These are phyloP conservation scores for Noctua fimbriata DNA, from an alignment of 2,888 invertebrate genomes.

Conservation along the genomic window DNA sequence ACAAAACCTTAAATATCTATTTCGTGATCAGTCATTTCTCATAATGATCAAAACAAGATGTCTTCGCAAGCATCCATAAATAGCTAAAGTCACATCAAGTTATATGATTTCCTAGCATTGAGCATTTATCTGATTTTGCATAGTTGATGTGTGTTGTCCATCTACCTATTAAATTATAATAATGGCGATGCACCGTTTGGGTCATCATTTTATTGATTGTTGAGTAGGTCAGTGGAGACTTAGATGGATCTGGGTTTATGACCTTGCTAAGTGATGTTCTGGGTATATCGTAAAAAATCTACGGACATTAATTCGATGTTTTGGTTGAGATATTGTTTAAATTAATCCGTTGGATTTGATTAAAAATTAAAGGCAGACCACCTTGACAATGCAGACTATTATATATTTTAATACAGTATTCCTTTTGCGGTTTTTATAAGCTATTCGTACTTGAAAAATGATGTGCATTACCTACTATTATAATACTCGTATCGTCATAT, in stretches of 20 bases:
- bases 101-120: conserved; percentile 12
- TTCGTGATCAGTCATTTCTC: neutral
- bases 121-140: conserved; percentile 25
- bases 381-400: neutral
- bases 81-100: conserved; percentile 2
- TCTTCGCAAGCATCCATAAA: conserved; percentile 27
- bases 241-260: conserved; percentile 39
- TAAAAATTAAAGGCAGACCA: neutral
- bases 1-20: neutral
- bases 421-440: neutral
- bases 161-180: conserved; percentile 18
- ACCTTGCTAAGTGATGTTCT: conserved; percentile 10
- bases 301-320: neutral
- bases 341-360: neutral
- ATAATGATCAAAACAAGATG: conserved; percentile 34
- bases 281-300: conserved; percentile 13
- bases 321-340: neutral
- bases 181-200: conserved; percentile 12
- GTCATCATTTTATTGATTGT: conserved; percentile 14
- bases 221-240: conserved; percentile 34
- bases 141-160: conserved; percentile 20
- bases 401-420: neutral
- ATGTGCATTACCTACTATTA: neutral
- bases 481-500: neutral
- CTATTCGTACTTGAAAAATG: neutral